phyloP scores from a whole-genome alignment of 2,113 vertebrate species.

The Halichoeres trimaculatus region DNA sequence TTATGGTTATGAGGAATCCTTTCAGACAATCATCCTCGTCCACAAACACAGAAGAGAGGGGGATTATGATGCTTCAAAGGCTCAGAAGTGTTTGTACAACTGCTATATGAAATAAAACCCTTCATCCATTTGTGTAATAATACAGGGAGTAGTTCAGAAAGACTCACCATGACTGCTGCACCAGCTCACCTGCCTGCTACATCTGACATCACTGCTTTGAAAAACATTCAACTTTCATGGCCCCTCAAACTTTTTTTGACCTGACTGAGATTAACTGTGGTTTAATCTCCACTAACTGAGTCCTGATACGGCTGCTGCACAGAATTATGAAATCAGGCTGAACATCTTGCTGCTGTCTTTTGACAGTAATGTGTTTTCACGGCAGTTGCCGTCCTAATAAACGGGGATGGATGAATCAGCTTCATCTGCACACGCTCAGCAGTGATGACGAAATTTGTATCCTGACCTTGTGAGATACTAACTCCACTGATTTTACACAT shows the following conservation, averaged over 20 bases:
- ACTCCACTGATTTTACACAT: background rate
- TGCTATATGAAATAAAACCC: background rate
- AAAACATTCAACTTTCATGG: background rate
- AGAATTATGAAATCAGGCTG: background rate
- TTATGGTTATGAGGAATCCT: conserved; percentile 21
- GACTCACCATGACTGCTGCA: background rate
- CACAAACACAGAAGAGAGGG: background rate
- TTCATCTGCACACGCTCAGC: background rate
- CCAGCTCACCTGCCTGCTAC: too few relatives aligned
- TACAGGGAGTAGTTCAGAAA: background rate
- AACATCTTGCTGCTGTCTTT: conserved; percentile 1
- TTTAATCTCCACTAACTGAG: conserved; percentile 8
- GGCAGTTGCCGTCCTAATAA: background rate
- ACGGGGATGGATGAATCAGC: background rate
- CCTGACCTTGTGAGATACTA: conserved; percentile 4
- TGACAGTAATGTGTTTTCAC: background rate
- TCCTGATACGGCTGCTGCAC: background rate
- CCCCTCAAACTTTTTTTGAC: background rate
- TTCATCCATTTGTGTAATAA: conserved; percentile 13
- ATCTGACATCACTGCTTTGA: background rate
- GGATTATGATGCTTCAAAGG: conserved; percentile 7
- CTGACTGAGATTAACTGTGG: conserved; percentile 1
- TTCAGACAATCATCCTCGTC: conserved; percentile 1
- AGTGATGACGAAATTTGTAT: conserved; percentile 3
- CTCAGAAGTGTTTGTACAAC: background rate